Evolutionary conservation across 2,797 vertebrate genomes (phyloP).

Genomic region (Picus viridis): DNA sequence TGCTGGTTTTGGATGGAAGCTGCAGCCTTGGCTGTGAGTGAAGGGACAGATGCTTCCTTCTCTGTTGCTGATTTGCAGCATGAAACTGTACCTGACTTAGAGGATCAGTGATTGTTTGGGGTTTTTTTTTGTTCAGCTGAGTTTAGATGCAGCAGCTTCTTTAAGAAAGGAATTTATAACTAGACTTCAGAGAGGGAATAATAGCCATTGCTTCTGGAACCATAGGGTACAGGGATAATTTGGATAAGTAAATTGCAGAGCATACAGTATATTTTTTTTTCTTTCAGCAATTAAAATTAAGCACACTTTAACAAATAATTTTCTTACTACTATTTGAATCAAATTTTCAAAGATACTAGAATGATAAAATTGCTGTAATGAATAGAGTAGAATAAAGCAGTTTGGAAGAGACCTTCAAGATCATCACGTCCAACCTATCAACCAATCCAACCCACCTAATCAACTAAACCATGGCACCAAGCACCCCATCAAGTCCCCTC

Average conservation of each 20-base stretch:
- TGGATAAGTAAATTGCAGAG: background rate
- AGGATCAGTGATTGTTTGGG: background rate
- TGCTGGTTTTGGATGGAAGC: background rate
- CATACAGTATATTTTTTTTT: background rate
- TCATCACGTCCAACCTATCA: no score
- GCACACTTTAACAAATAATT: fast-evolving
- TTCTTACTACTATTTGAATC: background rate
- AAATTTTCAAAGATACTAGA: background rate
- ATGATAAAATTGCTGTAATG: background rate
- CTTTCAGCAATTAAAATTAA: background rate
- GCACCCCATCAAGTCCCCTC: no score
- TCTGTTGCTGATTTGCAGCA: background rate
- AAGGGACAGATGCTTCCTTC: background rate
- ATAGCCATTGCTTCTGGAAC: background rate
- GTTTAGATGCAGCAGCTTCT: background rate
- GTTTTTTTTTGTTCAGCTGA: background rate
- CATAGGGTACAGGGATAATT: background rate
- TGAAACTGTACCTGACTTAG: background rate
- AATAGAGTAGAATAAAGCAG: no score
- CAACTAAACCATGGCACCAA: no score
- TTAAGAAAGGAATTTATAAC: background rate
- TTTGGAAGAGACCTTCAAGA: no score
- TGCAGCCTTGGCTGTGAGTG: background rate
- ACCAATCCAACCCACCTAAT: no score
- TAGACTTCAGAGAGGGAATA: background rate